Base-by-base conservation (phyloP, 2,797 vertebrate species). In the Arctocebus calabarensis region DNA sequence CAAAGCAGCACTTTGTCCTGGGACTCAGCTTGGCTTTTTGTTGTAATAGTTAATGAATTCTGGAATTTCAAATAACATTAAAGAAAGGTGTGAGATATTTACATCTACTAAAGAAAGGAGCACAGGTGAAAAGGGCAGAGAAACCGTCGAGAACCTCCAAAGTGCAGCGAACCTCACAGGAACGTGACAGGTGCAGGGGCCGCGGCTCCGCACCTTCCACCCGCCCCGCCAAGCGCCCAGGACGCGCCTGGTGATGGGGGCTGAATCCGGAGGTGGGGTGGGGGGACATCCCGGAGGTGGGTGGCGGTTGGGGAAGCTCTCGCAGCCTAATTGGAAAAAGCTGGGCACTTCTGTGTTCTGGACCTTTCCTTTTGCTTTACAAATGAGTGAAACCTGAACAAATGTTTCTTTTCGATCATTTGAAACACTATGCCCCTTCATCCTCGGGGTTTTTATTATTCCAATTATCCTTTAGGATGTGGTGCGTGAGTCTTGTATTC, bases 61-160 rank as follows among this genome's bases (percentile, higher is more conserved):
- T 96, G 89, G 95, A 94, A 96, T 97, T 96, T 96, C 96, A 90
- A 82, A 78, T 93, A 91, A 74, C 96, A 64, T 70, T 68, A 64
- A 84, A 89, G 75, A 57, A 43, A 68, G 61, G 74, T 8, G 86
- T 93, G 91, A 96, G 83, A 64, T 78, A 70, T 91, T 92, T 87
- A 77, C 62, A 90, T 90, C 77, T 95, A 29, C 61, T 34, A 32
- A 79, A 48, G 77, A 86, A 79, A 19, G 32, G 55, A 59, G 37
- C 37, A 0, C 25, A 22, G 59, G 22, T 27, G 82, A 23, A 62
- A 71, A 87, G 68, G 48, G n/a, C 27, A n/a, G 79, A n/a, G 57
- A 78, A 84, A 37, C 45, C 40, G 0, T 78, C 89, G n/a, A 16
- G 14, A 59, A 13, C 57, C 73, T 45, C 9, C 23, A 27, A 77